Evolutionary conservation across 1,140 invertebrate genomes (phyloP).

Genomic region (Vanessa tameamea): DNA sequence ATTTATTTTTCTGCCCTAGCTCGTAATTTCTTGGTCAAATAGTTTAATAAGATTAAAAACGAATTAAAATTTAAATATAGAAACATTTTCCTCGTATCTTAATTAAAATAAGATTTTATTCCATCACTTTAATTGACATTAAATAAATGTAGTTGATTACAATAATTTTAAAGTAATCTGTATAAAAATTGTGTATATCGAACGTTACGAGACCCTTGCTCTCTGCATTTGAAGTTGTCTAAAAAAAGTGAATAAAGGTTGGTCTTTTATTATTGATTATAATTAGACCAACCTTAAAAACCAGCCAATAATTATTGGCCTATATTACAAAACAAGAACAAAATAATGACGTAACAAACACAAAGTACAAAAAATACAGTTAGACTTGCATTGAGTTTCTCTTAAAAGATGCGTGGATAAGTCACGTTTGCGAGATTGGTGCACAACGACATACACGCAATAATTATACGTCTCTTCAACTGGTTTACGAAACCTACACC

Average conservation of each 20-base stretch:
- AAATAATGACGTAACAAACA: background rate
- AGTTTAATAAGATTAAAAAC: too few relatives aligned
- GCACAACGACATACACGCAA: constrained; percentile 19
- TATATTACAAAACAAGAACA: background rate
- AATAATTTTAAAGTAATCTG: too few relatives aligned
- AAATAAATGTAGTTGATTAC: too few relatives aligned
- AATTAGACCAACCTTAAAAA: too few relatives aligned
- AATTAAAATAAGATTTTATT: background rate
- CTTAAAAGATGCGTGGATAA: constrained; percentile 16
- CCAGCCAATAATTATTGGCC: too few relatives aligned
- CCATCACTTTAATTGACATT: too few relatives aligned
- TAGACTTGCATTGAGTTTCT: constrained; percentile 18
- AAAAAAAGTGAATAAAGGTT: too few relatives aligned
- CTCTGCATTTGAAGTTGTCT: too few relatives aligned
- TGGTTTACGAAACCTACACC: constrained; percentile 7
- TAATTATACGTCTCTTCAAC: constrained; percentile 12
- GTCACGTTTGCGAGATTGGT: constrained; percentile 24
- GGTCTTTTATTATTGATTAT: too few relatives aligned
- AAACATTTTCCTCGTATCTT: background rate
- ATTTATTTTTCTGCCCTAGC: background rate
- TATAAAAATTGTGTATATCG: too few relatives aligned
- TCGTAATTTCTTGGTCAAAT: background rate
- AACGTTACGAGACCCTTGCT: too few relatives aligned
- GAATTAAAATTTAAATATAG: too few relatives aligned
- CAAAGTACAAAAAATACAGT: constrained; percentile 7